Percentiles rank a stretch among this genome's conserved stretches.
Conservation (phyloP, 2,113 vertebrate species). For the Heterochromis multidens region DNA sequence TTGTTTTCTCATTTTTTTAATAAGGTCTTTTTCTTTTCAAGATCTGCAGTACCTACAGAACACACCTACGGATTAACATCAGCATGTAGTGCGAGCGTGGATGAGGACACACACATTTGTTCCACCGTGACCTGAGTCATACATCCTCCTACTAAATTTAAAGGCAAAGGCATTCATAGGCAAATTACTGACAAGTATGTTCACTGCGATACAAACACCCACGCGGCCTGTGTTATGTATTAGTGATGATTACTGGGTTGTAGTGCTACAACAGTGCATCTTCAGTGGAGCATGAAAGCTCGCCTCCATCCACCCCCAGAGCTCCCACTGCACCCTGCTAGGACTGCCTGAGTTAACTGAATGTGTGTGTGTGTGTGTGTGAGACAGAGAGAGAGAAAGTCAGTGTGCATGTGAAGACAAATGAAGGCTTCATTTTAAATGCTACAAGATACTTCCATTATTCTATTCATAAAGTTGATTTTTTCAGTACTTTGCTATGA, state of each 20-base stretch:
- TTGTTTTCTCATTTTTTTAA: background rate
- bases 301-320: conserved; percentile 58
- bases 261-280: conserved; percentile 47
- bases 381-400: background rate
- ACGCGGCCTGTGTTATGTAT: conserved; percentile 52
- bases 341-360: conserved; percentile 41
- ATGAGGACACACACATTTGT: background rate
- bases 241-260: conserved; percentile 66
- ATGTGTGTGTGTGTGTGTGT: background rate
- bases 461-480: background rate
- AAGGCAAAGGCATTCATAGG: background rate
- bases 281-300: conserved; percentile 64
- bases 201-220: background rate
- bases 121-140: background rate
- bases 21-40: background rate
- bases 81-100: background rate
- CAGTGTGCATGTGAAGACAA: background rate
- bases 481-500: background rate
- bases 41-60: background rate
- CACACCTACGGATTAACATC: background rate
- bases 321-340: conserved; percentile 47
- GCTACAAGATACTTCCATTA: conserved; percentile 53
- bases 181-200: conserved; percentile 29
- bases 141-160: background rate
- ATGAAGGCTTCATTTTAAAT: conserved; percentile 18